Conservation (phyloP, 2,797 vertebrate genomes). For the Cetoscarus ocellatus region DNA sequence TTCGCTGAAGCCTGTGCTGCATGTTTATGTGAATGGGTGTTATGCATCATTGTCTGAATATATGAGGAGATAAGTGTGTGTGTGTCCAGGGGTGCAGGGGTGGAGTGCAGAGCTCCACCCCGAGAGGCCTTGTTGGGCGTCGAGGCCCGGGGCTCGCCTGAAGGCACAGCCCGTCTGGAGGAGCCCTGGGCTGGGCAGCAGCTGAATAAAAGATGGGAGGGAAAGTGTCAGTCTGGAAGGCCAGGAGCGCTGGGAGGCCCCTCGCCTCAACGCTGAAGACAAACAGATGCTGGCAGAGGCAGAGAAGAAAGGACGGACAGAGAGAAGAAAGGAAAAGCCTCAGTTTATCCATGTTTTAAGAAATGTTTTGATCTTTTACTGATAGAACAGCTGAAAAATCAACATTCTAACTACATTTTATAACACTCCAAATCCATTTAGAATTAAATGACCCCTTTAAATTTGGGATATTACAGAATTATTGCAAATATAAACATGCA, state of each 20-base stretch:
- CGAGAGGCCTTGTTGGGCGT: slow-evolving; percentile 70
- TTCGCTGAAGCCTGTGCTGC: slow-evolving; percentile 2
- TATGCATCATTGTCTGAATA: neutral
- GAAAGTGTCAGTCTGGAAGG: slow-evolving; percentile 71
- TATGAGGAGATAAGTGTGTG: slow-evolving; percentile 9
- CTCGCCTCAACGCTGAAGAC: slow-evolving; percentile 21
- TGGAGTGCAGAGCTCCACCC: slow-evolving; percentile 57
- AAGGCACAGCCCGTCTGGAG: slow-evolving; percentile 79
- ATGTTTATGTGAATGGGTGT: slow-evolving; percentile 32
- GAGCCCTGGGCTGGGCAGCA: slow-evolving; percentile 68
- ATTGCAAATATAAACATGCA: too few relatives aligned
- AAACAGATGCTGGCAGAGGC: slow-evolving; percentile 58
- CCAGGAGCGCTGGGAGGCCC: slow-evolving; percentile 63
- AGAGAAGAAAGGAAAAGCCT: neutral
- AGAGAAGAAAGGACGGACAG: slow-evolving; percentile 6
- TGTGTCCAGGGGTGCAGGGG: slow-evolving; percentile 45
- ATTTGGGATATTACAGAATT: too few relatives aligned
- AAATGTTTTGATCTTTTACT: neutral
- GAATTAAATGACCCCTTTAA: neutral
- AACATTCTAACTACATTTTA: neutral
- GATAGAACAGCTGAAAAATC: too few relatives aligned
- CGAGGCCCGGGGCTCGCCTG: slow-evolving; percentile 77
- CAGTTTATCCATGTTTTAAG: neutral
- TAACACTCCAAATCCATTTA: neutral
- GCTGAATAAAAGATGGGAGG: slow-evolving; percentile 80